Conservation (phyloP, 2,888 invertebrate species). For the Ecdyonurus torrentis region DNA sequence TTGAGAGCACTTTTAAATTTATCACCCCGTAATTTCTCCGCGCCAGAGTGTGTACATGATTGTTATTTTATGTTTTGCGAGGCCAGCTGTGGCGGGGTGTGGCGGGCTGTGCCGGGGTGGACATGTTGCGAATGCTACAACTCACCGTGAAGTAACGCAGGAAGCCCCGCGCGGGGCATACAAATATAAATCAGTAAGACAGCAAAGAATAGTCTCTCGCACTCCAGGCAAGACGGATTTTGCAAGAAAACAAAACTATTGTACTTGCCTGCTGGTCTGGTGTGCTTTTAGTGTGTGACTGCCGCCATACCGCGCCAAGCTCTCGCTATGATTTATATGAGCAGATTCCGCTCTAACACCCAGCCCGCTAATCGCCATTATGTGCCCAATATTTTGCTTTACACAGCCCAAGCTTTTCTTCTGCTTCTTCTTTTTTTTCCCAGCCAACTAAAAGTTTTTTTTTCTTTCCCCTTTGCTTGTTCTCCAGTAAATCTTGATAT, state of each 20-base stretch:
- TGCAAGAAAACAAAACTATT: background rate
- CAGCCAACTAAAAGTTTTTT: background rate
- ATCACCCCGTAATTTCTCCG: too few species aligned
- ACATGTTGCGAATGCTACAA: background rate
- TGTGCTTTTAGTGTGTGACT: too few species aligned
- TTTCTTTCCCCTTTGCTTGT: too few species aligned
- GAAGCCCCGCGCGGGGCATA: background rate
- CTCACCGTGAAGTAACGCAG: background rate
- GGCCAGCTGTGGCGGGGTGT: background rate
- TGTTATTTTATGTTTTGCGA: too few species aligned
- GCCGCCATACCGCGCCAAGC: background rate
- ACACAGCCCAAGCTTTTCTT: too few species aligned
- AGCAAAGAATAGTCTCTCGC: background rate
- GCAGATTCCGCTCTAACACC: background rate
- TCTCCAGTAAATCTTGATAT: too few species aligned
- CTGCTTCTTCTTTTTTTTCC: background rate
- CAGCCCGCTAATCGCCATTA: background rate
- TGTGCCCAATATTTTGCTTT: background rate
- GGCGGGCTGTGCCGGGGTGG: background rate
- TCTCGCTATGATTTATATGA: background rate
- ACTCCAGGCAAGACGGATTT: background rate
- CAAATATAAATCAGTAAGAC: background rate
- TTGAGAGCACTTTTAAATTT: too few species aligned
- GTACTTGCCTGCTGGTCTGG: background rate
- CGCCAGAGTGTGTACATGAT: too few species aligned